Conservation (phyloP, 1,140 invertebrate species). For the Drosophila leontia region DNA sequence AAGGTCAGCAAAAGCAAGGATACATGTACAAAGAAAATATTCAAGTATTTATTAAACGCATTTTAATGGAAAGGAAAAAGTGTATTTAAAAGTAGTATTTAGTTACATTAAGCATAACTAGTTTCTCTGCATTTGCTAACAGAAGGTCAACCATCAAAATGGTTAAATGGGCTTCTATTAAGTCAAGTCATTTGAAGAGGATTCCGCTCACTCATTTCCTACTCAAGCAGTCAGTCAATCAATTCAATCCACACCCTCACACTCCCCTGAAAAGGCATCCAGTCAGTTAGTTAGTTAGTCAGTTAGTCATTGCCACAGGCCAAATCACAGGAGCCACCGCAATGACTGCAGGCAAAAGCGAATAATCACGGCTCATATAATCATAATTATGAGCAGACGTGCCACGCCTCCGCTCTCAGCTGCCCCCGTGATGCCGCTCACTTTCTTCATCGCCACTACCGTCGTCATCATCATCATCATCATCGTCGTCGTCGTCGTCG, state of each 20-base stretch:
- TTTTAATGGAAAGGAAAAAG: background rate
- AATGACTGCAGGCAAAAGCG: conserved; percentile 19
- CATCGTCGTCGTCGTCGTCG: background rate
- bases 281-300: conserved; percentile 44
- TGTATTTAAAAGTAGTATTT: background rate
- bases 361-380: conserved; percentile 71
- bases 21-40: background rate
- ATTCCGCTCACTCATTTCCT: conserved; percentile 17
- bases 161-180: conserved; percentile 16
- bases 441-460: background rate
- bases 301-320: conserved; percentile 60
- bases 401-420: conserved; percentile 9
- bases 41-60: background rate
- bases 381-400: conserved; percentile 64
- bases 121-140: background rate
- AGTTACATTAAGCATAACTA: background rate
- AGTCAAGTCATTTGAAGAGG: conserved; percentile 6
- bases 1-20: background rate
- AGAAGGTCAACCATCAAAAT: background rate
- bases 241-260: conserved; percentile 21
- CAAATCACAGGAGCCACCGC: conserved; percentile 47
- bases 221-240: conserved; percentile 33
- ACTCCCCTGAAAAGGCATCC: conserved; percentile 8
- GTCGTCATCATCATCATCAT: background rate
- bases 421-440: conserved; percentile 1